Evolutionary conservation across 2,113 vertebrate species (phyloP).

Genomic region (Nothocercus nigrocapillus): DNA sequence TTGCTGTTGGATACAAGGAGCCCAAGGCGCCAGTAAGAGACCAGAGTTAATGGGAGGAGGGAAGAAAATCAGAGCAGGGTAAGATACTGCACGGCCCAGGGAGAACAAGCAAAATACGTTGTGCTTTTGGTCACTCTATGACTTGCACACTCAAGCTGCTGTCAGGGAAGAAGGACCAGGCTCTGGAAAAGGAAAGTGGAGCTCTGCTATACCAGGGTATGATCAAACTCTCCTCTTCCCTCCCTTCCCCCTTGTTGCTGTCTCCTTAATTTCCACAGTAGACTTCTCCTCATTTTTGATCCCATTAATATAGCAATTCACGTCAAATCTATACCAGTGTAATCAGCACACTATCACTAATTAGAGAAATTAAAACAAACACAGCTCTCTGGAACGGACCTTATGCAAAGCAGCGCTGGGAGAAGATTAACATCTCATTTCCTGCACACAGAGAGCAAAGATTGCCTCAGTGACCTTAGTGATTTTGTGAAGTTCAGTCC

Average conservation of each 20-base stretch:
- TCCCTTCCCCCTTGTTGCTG: not conserved
- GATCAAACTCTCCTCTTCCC: not conserved
- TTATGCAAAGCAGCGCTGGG: conserved; percentile 60
- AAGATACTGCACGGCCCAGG: fast-evolving
- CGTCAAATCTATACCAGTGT: conserved; percentile 47
- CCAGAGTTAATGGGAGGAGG: not conserved
- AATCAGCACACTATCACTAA: conserved; percentile 67
- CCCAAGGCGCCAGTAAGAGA: not conserved
- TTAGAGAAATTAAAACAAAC: conserved; percentile 67
- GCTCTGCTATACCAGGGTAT: not conserved
- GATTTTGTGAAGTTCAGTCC: conserved; percentile 43
- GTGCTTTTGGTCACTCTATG: not conserved
- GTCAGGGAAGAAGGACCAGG: not conserved
- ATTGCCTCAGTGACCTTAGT: conserved; percentile 44
- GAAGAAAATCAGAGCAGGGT: not conserved
- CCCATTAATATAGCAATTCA: conserved; percentile 59
- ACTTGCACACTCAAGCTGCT: not conserved
- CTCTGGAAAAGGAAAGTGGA: not conserved
- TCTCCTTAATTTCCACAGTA: conserved; percentile 34
- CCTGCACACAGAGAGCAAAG: conserved; percentile 40
- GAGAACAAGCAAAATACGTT: not conserved
- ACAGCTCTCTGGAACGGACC: conserved; percentile 62
- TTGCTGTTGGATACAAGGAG: not conserved
- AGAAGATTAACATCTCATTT: conserved; percentile 68
- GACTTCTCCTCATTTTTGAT: conserved; percentile 61